A percentile compares a stretch with the other conserved stretches of the same genome.
Conservation (phyloP, 2,797 vertebrate genomes). For the Microctenopoma steveboyesi region DNA sequence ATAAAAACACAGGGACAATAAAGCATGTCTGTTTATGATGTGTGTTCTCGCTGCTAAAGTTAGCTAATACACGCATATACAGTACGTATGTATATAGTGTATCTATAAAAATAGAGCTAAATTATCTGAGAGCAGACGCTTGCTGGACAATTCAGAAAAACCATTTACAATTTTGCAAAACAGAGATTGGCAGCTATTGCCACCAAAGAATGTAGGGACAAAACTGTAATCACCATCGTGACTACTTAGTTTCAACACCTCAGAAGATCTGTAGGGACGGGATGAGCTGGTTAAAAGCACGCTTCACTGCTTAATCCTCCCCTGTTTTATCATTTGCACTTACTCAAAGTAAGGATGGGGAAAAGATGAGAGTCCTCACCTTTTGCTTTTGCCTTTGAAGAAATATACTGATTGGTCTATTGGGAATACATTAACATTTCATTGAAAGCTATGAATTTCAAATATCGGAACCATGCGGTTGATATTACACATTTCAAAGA, state of each 20-base stretch:
- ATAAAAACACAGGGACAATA: background rate
- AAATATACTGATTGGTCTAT: conserved; percentile 44
- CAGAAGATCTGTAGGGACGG: conserved; percentile 49
- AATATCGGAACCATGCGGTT: background rate
- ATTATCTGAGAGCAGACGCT: background rate
- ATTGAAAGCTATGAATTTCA: background rate
- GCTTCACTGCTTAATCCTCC: conserved; percentile 70
- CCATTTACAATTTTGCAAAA: background rate
- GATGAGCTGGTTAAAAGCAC: conserved; percentile 75
- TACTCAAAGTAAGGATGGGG: conserved; percentile 45
- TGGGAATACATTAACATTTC: background rate
- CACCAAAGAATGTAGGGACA: too few species aligned
- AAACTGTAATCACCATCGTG: too few species aligned
- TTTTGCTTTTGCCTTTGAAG: conserved; percentile 16
- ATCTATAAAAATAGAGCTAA: conserved; percentile 14
- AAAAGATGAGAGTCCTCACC: conserved; percentile 4
- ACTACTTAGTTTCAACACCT: conserved; percentile 52
- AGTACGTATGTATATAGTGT: background rate
- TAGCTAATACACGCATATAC: conserved; percentile 13
- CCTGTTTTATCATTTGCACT: conserved; percentile 69
- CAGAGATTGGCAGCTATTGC: too few species aligned
- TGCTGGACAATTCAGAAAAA: conserved; percentile 3
- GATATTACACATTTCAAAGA: background rate
- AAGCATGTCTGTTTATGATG: background rate
- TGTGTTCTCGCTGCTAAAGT: conserved; percentile 1